Evolutionary conservation across 2,797 vertebrate genomes (phyloP), one percentile per base, ranked within the genome.

Genomic region (Tragelaphus oryx): DNA sequence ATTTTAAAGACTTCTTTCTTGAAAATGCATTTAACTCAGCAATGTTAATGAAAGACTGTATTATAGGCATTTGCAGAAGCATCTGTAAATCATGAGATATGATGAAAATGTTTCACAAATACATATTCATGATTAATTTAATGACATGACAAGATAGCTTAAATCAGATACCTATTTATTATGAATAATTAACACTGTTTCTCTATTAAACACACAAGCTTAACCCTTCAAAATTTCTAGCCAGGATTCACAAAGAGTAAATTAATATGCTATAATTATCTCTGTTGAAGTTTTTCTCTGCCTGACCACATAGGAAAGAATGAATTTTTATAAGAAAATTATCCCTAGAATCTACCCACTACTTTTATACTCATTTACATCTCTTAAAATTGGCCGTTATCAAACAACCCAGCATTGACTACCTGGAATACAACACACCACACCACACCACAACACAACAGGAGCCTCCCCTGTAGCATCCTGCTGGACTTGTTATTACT

Each of bases 41-140:
- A 84, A 89, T 84, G 87, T 87, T 96, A 95, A 96, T 96, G 93
- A 95, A 97, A 95, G 87, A 6, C 84, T 85, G 22, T 65, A 96
- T 83, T 87, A 74, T 14, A 79, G 62, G 33, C 94, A 94, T 89
- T 97, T 97, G 76, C 55, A 89, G 57, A 84, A 71, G 87, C 91
- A 82, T 90, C 81, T 94, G 88, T 95, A 94, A 95, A 95, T 94
- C 89, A 94, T 79, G 76, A 95, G 74, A 88, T 76, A 91, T 26
- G 74, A 87, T 79, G 88, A 93, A 93, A 97, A 78, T 50, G 33
- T 94, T 89, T 84, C 37, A 74, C 81, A 96, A 93, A 95, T 94
- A 78, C 95, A 97, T 95, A 96, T 97, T 95, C 84, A 96, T 97
- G 91, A 94, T 93, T 96, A 91, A 85, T 91, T 92, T 91, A 96